Percentiles rank a stretch among this genome's conserved stretches.
phyloP scores from a whole-genome alignment of 2,888 invertebrate species.

The Parapristionchus giblindavisi region DNA sequence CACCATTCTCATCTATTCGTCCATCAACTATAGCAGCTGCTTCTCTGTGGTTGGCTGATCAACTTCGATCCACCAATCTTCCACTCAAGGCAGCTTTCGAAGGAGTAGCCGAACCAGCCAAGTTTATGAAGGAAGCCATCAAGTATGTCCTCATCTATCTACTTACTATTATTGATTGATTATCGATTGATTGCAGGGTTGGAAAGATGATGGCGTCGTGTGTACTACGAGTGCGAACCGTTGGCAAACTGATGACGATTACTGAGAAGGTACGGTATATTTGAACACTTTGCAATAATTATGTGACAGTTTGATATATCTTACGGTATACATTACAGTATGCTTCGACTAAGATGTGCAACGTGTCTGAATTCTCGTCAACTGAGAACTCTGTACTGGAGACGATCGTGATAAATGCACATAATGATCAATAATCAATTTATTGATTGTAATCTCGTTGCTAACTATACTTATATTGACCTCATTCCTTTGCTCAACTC shows the following conservation, averaged over 20 bases:
- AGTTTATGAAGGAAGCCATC: constrained; percentile 10
- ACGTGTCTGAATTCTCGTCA: neutral
- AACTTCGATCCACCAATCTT: constrained; percentile 2
- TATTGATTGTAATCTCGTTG: too few species aligned
- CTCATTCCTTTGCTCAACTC: too few species aligned
- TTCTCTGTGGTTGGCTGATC: constrained; percentile 79
- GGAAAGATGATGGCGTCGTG: constrained; percentile 8
- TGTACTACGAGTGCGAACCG: constrained; percentile 15
- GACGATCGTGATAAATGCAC: constrained; percentile 6
- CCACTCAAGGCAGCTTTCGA: constrained; percentile 14
- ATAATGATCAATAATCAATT: too few species aligned
- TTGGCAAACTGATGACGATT: constrained; percentile 27
- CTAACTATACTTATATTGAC: too few species aligned
- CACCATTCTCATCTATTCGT: constrained; percentile 79
- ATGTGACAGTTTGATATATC: neutral
- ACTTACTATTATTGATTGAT: neutral
- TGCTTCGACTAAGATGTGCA: constrained; percentile 3
- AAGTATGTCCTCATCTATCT: neutral
- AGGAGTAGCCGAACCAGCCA: neutral
- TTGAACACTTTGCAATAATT: neutral
- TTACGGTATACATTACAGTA: constrained; percentile 1
- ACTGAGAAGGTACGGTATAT: constrained; percentile 20
- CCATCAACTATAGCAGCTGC: constrained; percentile 87
- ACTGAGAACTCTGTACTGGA: neutral
- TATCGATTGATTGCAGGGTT: neutral